Evolutionary conservation across 1,140 invertebrate species (phyloP), one percentile per base, ranked within the genome.

Genomic region (Drosophila pandora): DNA sequence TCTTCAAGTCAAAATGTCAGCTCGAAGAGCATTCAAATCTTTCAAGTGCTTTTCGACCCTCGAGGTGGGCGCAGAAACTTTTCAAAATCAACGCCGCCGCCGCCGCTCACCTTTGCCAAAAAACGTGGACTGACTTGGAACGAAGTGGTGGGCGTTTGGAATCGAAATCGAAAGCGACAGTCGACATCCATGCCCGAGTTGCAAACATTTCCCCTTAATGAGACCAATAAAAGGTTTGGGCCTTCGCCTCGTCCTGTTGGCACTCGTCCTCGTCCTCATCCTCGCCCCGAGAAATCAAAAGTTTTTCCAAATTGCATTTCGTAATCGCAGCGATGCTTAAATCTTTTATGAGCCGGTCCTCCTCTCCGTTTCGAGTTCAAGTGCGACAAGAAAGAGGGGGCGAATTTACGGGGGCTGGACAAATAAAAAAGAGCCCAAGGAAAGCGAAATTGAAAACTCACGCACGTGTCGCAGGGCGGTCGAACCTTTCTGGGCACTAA

Each of bases 281-380:
- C 25, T 28, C 25, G 25, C 17, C 49, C 50, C 43, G 48, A 76
- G 78, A 85, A 85, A 85, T 85, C 82, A 85, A 87, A 85, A 85
- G 81, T 85, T 85, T 87, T 68, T 81, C 63, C 74, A 85, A 85
- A 85, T 85, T 85, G 81, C 81, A 81, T 85, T 76, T 87, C 72
- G 79, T 83, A 83, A 82, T 79, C 75, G 79, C 79, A 83, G 69
- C 70, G 81, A 81, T 56, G 68, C 81, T 74, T 85, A 85, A 87
- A 85, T 85, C 82, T 85, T 85, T 85, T 87, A 85, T 85, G 81
- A 87, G 81, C 69, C 56, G 22, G 10, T 21, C 2, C 17, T 17
- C 28, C 5, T 7, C 10, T 41, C 9, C 32, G 28, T 25, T 47
- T 39, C 47, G 56, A 60, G 64, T 65, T 67, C 68, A 65, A 77